Conservation (phyloP, 2,888 invertebrate genomes). For the Marasmarcha lunaedactyla region DNA sequence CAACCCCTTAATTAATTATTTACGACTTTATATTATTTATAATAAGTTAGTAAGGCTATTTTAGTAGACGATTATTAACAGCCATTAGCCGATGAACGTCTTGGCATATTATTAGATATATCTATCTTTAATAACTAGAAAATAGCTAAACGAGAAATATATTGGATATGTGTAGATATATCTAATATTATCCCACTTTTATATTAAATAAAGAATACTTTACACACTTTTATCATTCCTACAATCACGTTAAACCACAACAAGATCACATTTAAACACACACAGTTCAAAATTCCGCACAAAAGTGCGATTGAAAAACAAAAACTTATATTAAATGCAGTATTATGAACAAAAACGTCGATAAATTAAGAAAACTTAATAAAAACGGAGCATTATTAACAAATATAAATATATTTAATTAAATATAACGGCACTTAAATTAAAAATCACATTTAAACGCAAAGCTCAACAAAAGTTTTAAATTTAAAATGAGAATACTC, state of each 20-base stretch:
- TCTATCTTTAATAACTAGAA: slow-evolving; percentile 4
- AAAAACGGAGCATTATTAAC: slow-evolving; percentile 10
- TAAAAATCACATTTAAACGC: too few relatives aligned
- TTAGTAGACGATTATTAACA: slow-evolving; percentile 49
- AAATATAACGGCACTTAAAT: too few relatives aligned
- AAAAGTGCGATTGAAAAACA: too few relatives aligned
- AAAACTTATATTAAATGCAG: slow-evolving; percentile 1
- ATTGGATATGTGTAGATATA: too few relatives aligned
- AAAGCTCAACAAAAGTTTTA: too few relatives aligned
- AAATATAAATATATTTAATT: slow-evolving; percentile 3
- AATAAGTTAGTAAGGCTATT: slow-evolving; percentile 66
- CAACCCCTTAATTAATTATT: slow-evolving; percentile 30
- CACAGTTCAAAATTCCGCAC: not conserved
- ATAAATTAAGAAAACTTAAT: slow-evolving; percentile 5
- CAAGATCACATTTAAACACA: slow-evolving; percentile 8
- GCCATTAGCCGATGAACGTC: slow-evolving; percentile 28
- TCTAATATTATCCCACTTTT: slow-evolving; percentile 37
- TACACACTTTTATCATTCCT: slow-evolving; percentile 19
- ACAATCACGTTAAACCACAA: slow-evolving; percentile 16
- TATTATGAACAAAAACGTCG: slow-evolving; percentile 9
- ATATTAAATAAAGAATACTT: slow-evolving; percentile 23
- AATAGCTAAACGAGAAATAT: slow-evolving; percentile 1
- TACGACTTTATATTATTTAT: slow-evolving; percentile 18
- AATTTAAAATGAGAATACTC: too few relatives aligned
- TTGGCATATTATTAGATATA: slow-evolving; percentile 28